Base-by-base conservation (phyloP, 2,888 invertebrate species). In the Pimpla rufipes region DNA sequence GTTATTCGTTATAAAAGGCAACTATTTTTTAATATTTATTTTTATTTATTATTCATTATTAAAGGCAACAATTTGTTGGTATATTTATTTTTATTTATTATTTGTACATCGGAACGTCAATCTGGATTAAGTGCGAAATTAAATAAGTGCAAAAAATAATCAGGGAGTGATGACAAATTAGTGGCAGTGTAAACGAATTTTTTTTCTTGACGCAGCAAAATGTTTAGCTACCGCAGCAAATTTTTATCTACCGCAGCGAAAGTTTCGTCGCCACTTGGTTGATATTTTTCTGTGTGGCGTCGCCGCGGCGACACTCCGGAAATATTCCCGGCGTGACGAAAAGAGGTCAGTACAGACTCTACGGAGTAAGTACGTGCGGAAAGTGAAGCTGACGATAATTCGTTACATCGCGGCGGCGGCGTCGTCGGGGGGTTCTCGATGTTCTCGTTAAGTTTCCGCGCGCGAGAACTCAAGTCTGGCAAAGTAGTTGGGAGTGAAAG, bases 401-500 rank as follows among this genome's bases (percentile, higher is more conserved):
- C 78, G 74, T 74, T 45, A 64, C 73, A 67, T 79, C 71, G 50
- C 57, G 50, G 73, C 42, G 57, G 59, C 57, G 75, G 11, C 29
- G 29, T 29, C 57, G 50, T 67, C 42, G 57, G 59, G 50, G 75
- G 11, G 3, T 2, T 29, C 71, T 76, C 67, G 57, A 79, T 66
- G 76, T 76, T 50, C 73, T 79, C 75, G 76, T 76, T 62, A 67
- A 79, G 57, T 76, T 79, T 76, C 10, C 40, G 21, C 57, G 11
- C 7, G 11, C 8, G 62, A 42, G 42, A 64, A 64, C 42, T 42
- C 42, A n/a, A 66, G 66, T 45, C 66, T 74, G 73, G 70, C 71
- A 79, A 83, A 83, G 82, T 83, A 79, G 79, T 75, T 75, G 82
- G 70, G 79, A 83, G 74, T 83, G 62, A 79, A 79, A 66, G 76